Conservation (phyloP, 2,113 vertebrate species). For the Catharus bicknelli region DNA sequence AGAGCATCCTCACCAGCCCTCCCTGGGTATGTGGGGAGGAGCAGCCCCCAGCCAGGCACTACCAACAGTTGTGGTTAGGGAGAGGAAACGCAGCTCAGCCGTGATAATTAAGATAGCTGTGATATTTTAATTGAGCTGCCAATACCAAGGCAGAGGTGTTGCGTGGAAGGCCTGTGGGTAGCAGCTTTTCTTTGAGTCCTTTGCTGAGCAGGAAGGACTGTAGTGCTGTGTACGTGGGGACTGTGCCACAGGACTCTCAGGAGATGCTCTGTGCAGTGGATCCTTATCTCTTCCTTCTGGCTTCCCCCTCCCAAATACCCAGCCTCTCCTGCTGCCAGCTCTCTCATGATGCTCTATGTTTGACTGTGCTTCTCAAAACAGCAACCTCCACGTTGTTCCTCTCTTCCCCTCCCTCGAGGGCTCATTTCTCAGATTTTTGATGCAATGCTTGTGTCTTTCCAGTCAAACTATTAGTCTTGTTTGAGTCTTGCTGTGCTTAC, state of each 20-base stretch:
- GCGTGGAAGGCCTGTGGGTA: not conserved
- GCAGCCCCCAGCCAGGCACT: not conserved
- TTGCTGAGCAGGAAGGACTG: not conserved
- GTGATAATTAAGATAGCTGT: not conserved
- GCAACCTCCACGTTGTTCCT: rapidly evolving
- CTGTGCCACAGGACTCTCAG: rapidly evolving
- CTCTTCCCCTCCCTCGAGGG: not conserved
- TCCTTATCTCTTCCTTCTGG: not conserved
- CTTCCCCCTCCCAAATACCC: not conserved
- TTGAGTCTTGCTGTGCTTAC: not conserved
- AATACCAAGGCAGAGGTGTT: not conserved
- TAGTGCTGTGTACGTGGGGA: not conserved
- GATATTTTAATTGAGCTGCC: conserved; percentile 2
- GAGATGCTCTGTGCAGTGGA: not conserved
- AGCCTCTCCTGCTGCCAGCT: not conserved
- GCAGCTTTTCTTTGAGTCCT: not conserved
- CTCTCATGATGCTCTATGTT: not conserved
- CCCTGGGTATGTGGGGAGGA: rapidly evolving
- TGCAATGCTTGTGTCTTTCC: not conserved
- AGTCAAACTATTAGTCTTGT: not conserved
- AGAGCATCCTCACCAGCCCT: too few relatives aligned
- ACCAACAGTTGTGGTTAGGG: not conserved
- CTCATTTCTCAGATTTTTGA: not conserved
- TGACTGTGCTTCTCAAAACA: not conserved
- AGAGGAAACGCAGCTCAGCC: not conserved